Base-by-base conservation (phyloP, 2,888 invertebrate species). In the Agapostemon virescens region DNA sequence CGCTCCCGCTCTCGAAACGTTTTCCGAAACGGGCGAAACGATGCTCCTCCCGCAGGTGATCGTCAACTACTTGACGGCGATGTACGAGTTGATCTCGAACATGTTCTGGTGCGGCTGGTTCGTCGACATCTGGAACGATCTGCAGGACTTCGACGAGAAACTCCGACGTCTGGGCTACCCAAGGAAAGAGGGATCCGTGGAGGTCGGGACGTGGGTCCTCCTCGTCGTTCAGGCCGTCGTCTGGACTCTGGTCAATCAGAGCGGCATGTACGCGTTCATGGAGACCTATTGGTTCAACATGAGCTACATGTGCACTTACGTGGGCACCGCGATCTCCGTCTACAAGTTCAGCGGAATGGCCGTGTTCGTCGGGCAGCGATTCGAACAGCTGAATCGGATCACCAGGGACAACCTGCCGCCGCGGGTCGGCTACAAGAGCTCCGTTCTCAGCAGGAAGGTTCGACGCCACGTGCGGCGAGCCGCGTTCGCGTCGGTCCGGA, bases 101-200 rank as follows among this genome's bases (percentile, higher is more conserved):
- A 9, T 89, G 2, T 30, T 72, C 6, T 75, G 75, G 5, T 86
- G 90, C n/a, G 68, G 45, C 13, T 72, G 83, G n/a, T 89, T 92
- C 33, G 55, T 70, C 5, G 77, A 49, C 23, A 84, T 91, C 11
- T 92, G 91, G 91, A 92, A 91, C 74, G 74, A 69, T 3, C 83
- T 92, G 20, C 88, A 90, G 42, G 88, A 92, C 71, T 91, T 88
- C 69, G 92, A 92, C 82, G 88, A 88, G 26, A 74, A 68, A 63
- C 74, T 87, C 11, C 72, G 73, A 13, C 81, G 85, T 42, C 71
- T 90, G 11, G 91, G 91, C 0, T 88, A 90, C 36, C 74, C 86
- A 20, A 87, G 81, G 30, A 88, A 74, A 33, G 90, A 86, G 74
- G 86, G 42, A 3, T 84, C 70, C 70, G 80, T 83, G 0, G 63